A percentile compares a stretch with the other conserved stretches of the same genome.
Evolutionary conservation across 2,113 vertebrate species (phyloP).

Genomic region (Cranoglanis bouderius): DNA sequence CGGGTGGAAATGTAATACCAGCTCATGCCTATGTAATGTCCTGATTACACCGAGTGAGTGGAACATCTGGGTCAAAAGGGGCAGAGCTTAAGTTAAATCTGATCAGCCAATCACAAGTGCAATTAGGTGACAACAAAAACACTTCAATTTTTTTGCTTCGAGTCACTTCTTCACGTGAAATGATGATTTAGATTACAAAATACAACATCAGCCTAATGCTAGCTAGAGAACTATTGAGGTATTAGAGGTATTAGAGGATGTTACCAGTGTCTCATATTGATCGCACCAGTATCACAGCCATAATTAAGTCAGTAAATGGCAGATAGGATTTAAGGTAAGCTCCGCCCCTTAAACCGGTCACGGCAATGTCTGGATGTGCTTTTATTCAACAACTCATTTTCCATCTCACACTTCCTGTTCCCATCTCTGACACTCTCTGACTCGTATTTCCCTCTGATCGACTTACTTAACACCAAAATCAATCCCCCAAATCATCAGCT

Average conservation of each 20-base stretch:
- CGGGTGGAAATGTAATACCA: background rate
- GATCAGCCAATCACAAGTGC: background rate
- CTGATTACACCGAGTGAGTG: background rate
- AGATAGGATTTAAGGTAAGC: background rate
- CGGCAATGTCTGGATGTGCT: background rate
- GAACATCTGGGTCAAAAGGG: background rate
- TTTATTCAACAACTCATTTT: background rate
- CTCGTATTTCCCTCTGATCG: background rate
- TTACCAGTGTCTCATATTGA: background rate
- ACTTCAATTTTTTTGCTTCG: background rate
- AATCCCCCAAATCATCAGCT: background rate
- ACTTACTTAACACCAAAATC: constrained; percentile 21
- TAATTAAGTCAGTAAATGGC: background rate
- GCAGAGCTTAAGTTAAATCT: background rate
- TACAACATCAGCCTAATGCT: background rate
- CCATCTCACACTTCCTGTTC: constrained; percentile 1
- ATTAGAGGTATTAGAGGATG: background rate
- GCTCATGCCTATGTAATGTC: background rate
- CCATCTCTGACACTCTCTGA: background rate
- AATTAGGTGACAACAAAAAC: background rate
- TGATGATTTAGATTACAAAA: background rate
- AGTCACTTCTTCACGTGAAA: background rate
- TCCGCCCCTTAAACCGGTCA: background rate
- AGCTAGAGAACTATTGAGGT: background rate
- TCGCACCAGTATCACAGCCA: background rate